Base-by-base conservation (phyloP, 2,797 vertebrate genomes). In the Prunella strophiata region DNA sequence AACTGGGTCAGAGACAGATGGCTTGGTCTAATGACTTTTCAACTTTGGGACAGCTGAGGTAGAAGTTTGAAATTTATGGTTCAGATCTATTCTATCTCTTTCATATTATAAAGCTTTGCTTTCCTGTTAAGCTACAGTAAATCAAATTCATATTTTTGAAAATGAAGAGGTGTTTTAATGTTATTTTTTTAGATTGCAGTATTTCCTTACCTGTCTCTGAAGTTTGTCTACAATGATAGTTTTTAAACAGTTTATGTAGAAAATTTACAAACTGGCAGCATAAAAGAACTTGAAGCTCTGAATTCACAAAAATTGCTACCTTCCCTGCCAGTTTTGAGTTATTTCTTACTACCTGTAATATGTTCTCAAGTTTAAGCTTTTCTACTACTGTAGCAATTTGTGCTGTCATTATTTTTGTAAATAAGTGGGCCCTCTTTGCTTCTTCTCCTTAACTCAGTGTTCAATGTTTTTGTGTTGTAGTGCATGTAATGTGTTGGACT, bases 401-500 rank as follows among this genome's bases (percentile, higher is more conserved):
- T 82, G 73, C 38, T 86, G 59, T 57, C 29, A 11, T 43, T 57
- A 30, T 26, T 71, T 77, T 47, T 84, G 32, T 77, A 74, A 80
- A 19, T 59, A 43, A 74, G 7, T 34, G 45, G 22, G 6, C 48
- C 34, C 68, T 32, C 3, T 57, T 89, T 91, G 6, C 26, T 13
- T 54, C 10, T 66, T 89, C 26, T 80, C 32, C 11, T 21, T 84
- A 76, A 72, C 54, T 74, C 10, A 3, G 3, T 43, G 18, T 54
- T 73, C 16, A 38, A 80, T 88, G 12, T 18, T 54, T 42, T 65
- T 67, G 2, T 81, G 16, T 94, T 96, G 23, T 84, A 99, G 99
- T 94, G 98, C 96, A 16, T 99, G 99, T 96, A 98, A 98, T 89
- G 12, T 68, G 16, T 74, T 98, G 93, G 67, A 88, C 27, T 23